Base-by-base conservation (phyloP, 2,113 vertebrate genomes). In the Paratilapia polleni region DNA sequence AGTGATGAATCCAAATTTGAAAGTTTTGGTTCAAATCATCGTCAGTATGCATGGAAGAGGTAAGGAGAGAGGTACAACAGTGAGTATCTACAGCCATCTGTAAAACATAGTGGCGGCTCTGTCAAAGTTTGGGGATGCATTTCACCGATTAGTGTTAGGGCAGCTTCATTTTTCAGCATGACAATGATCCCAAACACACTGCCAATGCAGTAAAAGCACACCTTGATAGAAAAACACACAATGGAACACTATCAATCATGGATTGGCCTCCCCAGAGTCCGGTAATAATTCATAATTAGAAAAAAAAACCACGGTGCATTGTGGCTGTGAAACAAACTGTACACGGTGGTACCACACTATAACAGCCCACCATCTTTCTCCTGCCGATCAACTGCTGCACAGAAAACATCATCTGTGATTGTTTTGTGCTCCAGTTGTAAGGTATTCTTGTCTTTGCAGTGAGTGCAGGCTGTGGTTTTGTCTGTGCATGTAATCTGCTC, bases 401-500 rank as follows among this genome's bases (percentile, higher is more conserved):
- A 49, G 59, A 68, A 14, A n/a, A 20, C 77, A 24, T 66, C 36
- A 68, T 38, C 63, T 74, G 49, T 34, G 54, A 62, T 24, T 83
- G 59, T 38, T 57, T 58, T 47, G 54, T 66, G 58, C 61, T 62
- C 41, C 62, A 20, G 4, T 26, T 38, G 38, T 31, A 12, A 56
- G 54, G 36, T 41, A 60, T n/a, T 82, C 34, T 34, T 22, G 47
- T 79, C 57, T 78, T 38, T 63, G 56, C 61, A 41, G 15, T 41
- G 28, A 83, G 49, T 31, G 24, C 66, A 15, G 47, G 66, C 62
- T 58, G 58, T 38, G 41, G n/a, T 75, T 78, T 74, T 63, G 54
- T 31, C 12, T 52, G 28, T 77, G 73, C 14, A 6, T 80, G 60
- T 80, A 80, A 81, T 83, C 76, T 47, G 64, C 12, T 47, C 68